Percentiles rank a stretch among this genome's conserved stretches.
Conservation (phyloP, 2,797 vertebrate genomes). For the Sarcophilus harrisii region DNA sequence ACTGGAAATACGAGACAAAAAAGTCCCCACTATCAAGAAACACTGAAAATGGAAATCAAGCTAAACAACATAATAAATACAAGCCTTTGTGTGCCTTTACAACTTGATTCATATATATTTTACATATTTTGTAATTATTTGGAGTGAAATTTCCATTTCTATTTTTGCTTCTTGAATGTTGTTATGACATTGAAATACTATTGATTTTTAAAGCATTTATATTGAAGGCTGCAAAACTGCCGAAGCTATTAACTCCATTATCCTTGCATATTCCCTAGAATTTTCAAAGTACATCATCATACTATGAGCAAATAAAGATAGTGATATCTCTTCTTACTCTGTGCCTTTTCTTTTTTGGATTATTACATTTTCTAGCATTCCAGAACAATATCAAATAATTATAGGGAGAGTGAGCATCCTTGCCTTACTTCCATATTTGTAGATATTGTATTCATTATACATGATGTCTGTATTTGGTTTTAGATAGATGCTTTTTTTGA, state of each 20-base stretch:
- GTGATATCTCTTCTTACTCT: neutral
- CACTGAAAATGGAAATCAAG: neutral
- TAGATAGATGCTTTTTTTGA: neutral
- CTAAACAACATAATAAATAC: neutral
- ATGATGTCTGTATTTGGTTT: neutral
- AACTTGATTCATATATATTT: neutral
- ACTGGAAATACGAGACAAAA: neutral
- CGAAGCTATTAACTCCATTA: neutral
- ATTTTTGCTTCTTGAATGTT: too few species aligned
- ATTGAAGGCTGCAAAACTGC: neutral
- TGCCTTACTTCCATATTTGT: neutral
- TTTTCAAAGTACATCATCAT: neutral
- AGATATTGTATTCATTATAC: neutral
- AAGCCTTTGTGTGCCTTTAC: neutral
- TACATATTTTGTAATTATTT: too few species aligned
- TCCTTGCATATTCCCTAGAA: neutral
- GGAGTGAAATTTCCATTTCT: too few species aligned
- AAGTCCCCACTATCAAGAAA: neutral
- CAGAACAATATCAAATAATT: neutral
- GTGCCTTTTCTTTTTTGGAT: neutral
- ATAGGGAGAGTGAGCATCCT: neutral
- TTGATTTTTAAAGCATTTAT: neutral
- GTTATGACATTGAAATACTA: too few species aligned
- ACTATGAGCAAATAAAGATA: neutral
- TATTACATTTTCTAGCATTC: neutral